Evolutionary conservation across 2,113 vertebrate genomes (phyloP).

Genomic region (Xenotilapia flavipinnis): DNA sequence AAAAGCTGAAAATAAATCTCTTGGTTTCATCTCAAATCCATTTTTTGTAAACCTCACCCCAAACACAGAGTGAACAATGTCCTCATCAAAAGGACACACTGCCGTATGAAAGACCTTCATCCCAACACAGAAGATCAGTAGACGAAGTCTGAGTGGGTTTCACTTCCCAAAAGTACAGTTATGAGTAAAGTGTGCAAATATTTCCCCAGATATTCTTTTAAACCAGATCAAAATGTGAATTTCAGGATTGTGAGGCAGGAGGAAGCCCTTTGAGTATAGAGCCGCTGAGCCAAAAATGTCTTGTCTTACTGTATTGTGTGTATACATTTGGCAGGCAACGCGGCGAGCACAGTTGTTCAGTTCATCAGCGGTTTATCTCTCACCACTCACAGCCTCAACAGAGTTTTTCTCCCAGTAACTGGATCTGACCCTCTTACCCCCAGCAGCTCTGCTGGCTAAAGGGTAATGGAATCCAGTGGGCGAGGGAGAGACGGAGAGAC

Average conservation of each 20-base stretch:
- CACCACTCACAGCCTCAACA: slow-evolving; percentile 11
- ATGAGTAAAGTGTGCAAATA: background rate
- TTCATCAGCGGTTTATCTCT: slow-evolving; percentile 21
- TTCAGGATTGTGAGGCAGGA: background rate
- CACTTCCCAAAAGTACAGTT: background rate
- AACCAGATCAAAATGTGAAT: background rate
- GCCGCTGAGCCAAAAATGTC: background rate
- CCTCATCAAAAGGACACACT: background rate
- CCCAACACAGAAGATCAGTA: background rate
- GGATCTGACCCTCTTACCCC: slow-evolving; percentile 26
- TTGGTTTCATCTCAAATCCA: background rate
- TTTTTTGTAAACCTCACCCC: background rate
- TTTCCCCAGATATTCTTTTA: background rate
- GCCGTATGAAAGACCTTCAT: accelerated
- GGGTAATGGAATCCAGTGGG: slow-evolving; percentile 47
- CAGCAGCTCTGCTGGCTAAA: slow-evolving; percentile 32
- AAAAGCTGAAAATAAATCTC: background rate
- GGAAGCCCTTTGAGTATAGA: background rate
- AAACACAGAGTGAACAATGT: background rate
- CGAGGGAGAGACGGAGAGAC: background rate
- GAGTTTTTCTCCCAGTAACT: slow-evolving; percentile 48
- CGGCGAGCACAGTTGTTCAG: slow-evolving; percentile 18
- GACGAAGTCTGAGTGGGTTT: background rate
- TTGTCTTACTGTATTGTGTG: background rate
- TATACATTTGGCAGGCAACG: slow-evolving; percentile 14